Base-by-base conservation (phyloP, 2,888 invertebrate genomes). In the Machimus rusticus region DNA sequence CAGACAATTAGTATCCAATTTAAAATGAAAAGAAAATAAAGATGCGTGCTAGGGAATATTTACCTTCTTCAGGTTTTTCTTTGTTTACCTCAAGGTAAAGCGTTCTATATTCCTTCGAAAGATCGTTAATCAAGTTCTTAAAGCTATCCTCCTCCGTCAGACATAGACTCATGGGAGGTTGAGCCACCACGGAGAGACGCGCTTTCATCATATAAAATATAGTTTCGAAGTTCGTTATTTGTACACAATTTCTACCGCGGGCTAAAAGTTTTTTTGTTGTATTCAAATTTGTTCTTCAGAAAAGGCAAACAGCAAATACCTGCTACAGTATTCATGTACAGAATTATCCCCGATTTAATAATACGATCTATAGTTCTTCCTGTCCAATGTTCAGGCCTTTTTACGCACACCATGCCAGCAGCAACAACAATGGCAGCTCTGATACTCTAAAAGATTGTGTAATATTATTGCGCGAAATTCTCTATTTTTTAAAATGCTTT, bases 361-460 rank as follows among this genome's bases (percentile, higher is more conserved):
- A 76, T 78, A 39, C 81, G 84, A 31, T 88, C 87, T 9, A 90
- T 55, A n/a, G 87, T 88, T 51, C 85, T 88, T 14, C 86, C 88
- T 8, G 88, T 89, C 90, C 90, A 90, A 0, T 76, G 31, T 16
- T 51, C 9, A 0, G 88, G 88, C 0, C 85, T 74, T n/a, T 86
- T 88, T 0, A 90, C 74, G 28, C 77, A 37, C 8, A 88, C 88
- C 39, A 89, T 77, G 2, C 88, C 90, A 31, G 89, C 87, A 9
- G 89, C 88, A 39, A 88, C 88, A 1, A 89, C 57, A 77, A 89
- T 89, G 8, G 89, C 86, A 14, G 90, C 89, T 82, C 88, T 88
- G 2, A 89, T n/a, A 37, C 89, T 87, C 90, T 90, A 19, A 9
- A 66, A 87, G 66, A 77, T 16, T 28, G 3, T 46, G 23, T 28